phyloP scores from a whole-genome alignment of 35 echinoderm and acorn worm species.

The Strongylocentrotus purpuratus region DNA sequence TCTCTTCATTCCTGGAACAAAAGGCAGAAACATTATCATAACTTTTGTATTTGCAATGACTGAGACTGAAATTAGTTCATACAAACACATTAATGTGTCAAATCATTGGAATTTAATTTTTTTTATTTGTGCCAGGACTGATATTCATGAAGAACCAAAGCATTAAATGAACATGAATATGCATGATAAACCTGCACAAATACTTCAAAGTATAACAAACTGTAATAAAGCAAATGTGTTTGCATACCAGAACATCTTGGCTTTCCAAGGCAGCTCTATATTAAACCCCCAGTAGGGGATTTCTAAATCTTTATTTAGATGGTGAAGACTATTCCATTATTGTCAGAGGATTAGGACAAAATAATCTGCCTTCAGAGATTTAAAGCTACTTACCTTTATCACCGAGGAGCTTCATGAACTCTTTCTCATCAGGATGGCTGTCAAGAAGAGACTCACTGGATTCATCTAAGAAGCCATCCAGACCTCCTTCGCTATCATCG shows the following conservation, averaged over 20 bases:
- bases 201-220: too few species aligned
- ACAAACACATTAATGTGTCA: neutral
- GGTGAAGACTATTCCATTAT: too few species aligned
- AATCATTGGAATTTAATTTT: neutral
- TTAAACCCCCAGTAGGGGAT: too few species aligned
- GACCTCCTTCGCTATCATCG: constrained; percentile 64
- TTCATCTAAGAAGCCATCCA: constrained; percentile 65
- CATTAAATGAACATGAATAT: too few species aligned
- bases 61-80: neutral
- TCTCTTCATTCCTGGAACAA: constrained; percentile 54
- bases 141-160: neutral
- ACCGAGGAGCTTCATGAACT: constrained; percentile 76
- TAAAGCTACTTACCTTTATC: constrained; percentile 65
- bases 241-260: too few species aligned
- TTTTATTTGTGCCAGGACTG: neutral
- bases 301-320: too few species aligned
- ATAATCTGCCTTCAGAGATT: too few species aligned
- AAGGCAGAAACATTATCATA: neutral
- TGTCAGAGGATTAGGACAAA: too few species aligned
- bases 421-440: constrained; percentile 87
- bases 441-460: constrained; percentile 58
- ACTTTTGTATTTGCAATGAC: neutral
- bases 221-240: too few species aligned
- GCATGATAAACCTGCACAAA: too few species aligned
- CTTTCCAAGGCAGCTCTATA: too few species aligned